These are phyloP conservation scores for Coluber constrictor DNA, from an alignment of 2,797 vertebrate species.

Conservation along the genomic window DNA sequence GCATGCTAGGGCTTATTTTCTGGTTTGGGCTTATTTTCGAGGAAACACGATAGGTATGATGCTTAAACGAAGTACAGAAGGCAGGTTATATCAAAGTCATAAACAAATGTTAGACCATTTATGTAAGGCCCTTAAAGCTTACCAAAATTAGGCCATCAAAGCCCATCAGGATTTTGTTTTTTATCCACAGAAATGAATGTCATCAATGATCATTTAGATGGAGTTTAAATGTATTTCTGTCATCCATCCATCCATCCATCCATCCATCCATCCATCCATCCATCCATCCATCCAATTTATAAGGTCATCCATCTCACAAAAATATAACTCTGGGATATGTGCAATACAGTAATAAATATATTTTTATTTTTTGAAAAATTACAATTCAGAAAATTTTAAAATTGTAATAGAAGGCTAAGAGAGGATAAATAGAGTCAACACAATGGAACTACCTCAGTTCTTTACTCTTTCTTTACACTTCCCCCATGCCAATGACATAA, in stretches of 20 bases:
- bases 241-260: not conserved
- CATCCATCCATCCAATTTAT: not conserved
- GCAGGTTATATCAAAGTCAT: not conserved
- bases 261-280: too few species aligned
- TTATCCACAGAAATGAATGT: not conserved
- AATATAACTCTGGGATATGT: not conserved
- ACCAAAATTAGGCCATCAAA: not conserved
- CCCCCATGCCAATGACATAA: not conserved
- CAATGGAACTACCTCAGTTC: not conserved
- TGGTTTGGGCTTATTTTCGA: too few species aligned
- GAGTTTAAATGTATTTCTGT: not conserved
- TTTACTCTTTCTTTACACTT: not conserved
- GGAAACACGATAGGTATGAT: not conserved
- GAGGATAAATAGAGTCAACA: not conserved
- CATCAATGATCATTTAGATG: not conserved
- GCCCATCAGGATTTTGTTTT: not conserved
- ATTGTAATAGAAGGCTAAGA: not conserved
- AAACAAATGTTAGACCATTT: not conserved
- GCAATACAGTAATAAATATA: not conserved
- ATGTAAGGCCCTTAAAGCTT: not conserved
- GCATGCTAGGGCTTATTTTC: too few species aligned
- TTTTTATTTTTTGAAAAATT: not conserved
- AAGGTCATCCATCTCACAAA: not conserved
- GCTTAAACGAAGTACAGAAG: not conserved
- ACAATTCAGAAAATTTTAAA: not conserved